Evolutionary conservation across 1,140 invertebrate species (phyloP), one percentile per base, ranked within the genome.

Genomic region (Drepana arcuata): DNA sequence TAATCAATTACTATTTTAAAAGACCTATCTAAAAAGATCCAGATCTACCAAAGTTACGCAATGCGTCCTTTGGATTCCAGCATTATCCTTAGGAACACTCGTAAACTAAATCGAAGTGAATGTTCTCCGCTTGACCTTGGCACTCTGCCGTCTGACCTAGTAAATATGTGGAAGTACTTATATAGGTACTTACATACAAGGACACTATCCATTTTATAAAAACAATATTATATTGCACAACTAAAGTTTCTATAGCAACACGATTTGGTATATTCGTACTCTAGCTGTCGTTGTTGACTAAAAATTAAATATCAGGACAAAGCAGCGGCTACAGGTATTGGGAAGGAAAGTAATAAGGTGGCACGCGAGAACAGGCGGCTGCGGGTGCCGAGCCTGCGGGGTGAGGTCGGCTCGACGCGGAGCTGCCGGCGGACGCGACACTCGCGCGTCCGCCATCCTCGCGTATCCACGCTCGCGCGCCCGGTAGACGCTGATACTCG

Each of bases 401-500:
- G 28, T 28, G 46, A 33, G 38, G 21, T 21, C 28, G 54, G 43
- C 55, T 50, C 49, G 43, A 54, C 50, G 44, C 58, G 60, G 57
- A 58, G 49, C 46, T 29, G 50, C 36, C 54, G 68, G 67, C 53
- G 59, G 70, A 58, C 60, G 49, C 57, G 49, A 56, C 71, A 79
- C 50, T 79, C 74, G 71, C 71, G 74, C 65, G 74, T 47, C 54
- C 34, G 57, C 30, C 51, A 43, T 48, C 60, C 62, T 42, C 61
- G 71, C 67, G 67, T 39, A 21, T 18, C 34, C 54, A 62, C 71
- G 69, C 41, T 48, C 52, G 64, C 58, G 46, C 43, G 61, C 48
- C 34, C 62, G 61, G 67, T 71, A n/a, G n/a, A 67, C 65, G 61
- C 4, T 9, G 18, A 4, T 30, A 32, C 41, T 34, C 46, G 54